phyloP scores from a whole-genome alignment of 2,888 invertebrate species.

The Lasius platythorax region DNA sequence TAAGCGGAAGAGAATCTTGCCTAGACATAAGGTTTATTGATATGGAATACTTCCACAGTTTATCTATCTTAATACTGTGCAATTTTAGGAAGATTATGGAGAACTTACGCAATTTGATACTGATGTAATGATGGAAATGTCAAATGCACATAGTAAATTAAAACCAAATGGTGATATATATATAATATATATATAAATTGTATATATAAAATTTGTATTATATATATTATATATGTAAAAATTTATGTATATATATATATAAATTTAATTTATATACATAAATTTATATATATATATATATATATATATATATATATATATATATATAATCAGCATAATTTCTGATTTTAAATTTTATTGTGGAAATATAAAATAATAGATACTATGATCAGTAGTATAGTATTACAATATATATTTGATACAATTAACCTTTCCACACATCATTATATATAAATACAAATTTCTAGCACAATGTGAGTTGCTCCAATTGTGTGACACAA shows the following conservation, averaged over 20 bases:
- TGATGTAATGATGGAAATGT: conserved; percentile 57
- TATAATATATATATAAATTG: too few relatives aligned
- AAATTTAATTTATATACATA: too few relatives aligned
- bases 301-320: not conserved
- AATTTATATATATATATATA: too few relatives aligned
- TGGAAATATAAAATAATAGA: conserved; percentile 26
- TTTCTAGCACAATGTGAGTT: conserved; percentile 62
- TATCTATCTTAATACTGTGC: conserved; percentile 62
- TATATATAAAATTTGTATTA: too few relatives aligned
- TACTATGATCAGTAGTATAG: not conserved
- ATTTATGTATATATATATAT: not conserved
- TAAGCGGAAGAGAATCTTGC: conserved; percentile 52
- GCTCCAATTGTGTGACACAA: conserved; percentile 70
- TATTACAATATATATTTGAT: conserved; percentile 38
- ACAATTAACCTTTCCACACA: conserved; percentile 65
- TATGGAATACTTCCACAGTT: conserved; percentile 59
- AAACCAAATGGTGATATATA: not conserved
- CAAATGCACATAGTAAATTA: conserved; percentile 36
- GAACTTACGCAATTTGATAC: conserved; percentile 15
- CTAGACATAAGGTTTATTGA: conserved; percentile 50
- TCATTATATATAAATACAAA: conserved; percentile 67
- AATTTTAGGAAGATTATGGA: conserved; percentile 57
- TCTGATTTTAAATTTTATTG: conserved; percentile 16
- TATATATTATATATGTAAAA: not conserved
- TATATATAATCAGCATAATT: not conserved